Evolutionary conservation across 2,113 vertebrate species (phyloP).

Genomic region (Sclerurus mexicanus): DNA sequence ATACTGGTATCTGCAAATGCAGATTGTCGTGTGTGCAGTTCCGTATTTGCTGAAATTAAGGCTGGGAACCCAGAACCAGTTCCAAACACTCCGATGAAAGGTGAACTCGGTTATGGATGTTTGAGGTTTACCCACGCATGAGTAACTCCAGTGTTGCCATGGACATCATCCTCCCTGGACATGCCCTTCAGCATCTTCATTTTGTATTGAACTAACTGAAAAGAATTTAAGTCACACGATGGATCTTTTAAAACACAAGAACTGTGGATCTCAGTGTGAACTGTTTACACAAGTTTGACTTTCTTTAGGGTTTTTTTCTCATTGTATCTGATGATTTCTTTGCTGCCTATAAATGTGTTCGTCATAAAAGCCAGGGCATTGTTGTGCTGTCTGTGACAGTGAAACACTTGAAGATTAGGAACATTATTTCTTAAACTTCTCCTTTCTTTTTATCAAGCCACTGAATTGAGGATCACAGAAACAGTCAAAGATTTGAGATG

Average conservation of each 20-base stretch:
- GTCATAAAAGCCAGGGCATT: not conserved
- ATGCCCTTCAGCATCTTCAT: not conserved
- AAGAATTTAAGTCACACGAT: not conserved
- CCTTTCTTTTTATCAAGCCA: not conserved
- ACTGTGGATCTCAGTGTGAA: not conserved
- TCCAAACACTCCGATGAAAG: not conserved
- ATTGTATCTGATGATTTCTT: not conserved
- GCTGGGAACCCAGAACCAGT: not conserved
- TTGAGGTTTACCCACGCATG: not conserved
- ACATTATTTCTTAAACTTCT: not conserved
- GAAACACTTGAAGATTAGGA: not conserved
- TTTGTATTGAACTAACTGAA: not conserved
- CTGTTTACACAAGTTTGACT: not conserved
- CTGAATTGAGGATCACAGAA: not conserved
- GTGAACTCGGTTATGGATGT: fast-evolving
- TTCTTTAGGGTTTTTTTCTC: not conserved
- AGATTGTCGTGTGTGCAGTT: not conserved
- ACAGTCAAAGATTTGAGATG: not conserved
- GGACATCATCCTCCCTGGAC: not conserved
- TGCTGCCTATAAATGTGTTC: not conserved
- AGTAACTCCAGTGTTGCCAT: not conserved
- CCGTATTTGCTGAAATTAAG: not conserved
- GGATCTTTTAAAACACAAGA: not conserved
- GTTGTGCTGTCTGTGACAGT: not conserved
- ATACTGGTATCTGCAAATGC: not conserved